Evolutionary conservation across 2,888 invertebrate genomes (phyloP), one percentile per base, ranked within the genome.

Genomic region (Drosophila macrospina): DNA sequence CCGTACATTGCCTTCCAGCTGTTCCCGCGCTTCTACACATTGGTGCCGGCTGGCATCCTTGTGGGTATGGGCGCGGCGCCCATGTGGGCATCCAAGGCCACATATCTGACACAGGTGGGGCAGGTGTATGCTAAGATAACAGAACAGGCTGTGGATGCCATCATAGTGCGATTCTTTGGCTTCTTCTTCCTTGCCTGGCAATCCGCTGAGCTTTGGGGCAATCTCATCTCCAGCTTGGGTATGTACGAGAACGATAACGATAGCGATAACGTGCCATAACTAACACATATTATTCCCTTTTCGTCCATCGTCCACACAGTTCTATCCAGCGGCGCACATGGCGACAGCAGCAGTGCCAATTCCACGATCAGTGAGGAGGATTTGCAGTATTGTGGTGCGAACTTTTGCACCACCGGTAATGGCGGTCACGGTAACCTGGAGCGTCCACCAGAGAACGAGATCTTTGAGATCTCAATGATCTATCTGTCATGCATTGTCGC

Each of bases 111-210:
- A 11, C 97, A 98, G 93, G 97, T 96, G 41, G 98, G 98, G 45
- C 96, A 97, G 72, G 95, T 96, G 79, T 97, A 97, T 93, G 97
- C 98, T 13, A 96, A 96, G 90, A 93, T 98, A 69, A 97, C 97
- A 11, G 96, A 96, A 87, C 96, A 97, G 90, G 95, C 96, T 28
- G 95, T 97, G 55, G 97, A 98, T 91, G 97, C 97, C 16, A 97
- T 98, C 83, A 97, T 99, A 83, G 98, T 98, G 63, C 93, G 98
- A 89, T 99, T 99, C 94, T 99, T 99, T 93, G 99, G 99, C 44
- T 97, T 98, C 94, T 99, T 99, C 95, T 99, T 99, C 94, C 95
- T 98, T 86, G 97, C 98, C 78, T 98, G 98, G 96, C 98, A 99
- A 92, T 97, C 98, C 13, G 97, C 98, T 85, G 97, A 98, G 93